Conservation (phyloP, 2,888 invertebrate species). For the Bombyx huttoni region DNA sequence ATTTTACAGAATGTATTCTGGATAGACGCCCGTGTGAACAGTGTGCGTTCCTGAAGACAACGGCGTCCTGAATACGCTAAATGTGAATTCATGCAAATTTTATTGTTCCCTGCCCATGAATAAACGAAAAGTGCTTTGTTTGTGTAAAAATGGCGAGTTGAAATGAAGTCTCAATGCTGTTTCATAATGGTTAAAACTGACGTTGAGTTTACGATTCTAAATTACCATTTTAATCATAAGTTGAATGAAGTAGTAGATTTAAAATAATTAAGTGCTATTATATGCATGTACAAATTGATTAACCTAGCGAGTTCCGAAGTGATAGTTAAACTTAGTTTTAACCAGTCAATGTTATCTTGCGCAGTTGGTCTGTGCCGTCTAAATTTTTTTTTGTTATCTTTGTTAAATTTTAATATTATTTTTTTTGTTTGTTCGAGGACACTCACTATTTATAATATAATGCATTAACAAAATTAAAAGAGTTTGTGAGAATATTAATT, state of each 20-base stretch:
- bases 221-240: slow-evolving; percentile 44
- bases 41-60: slow-evolving; percentile 3
- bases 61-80: slow-evolving; percentile 21
- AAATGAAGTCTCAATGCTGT: slow-evolving; percentile 5
- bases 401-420: neutral
- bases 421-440: neutral
- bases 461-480: neutral
- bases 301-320: neutral
- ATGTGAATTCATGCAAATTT: slow-evolving; percentile 29
- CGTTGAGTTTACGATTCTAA: slow-evolving; percentile 33
- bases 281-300: slow-evolving; percentile 54
- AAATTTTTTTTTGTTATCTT: neutral
- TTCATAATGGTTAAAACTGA: slow-evolving; percentile 3
- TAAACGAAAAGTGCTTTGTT: slow-evolving; percentile 7
- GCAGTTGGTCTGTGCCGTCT: neutral
- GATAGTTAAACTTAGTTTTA: neutral
- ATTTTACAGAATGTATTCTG: neutral
- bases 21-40: neutral
- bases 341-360: neutral
- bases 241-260: slow-evolving; percentile 37
- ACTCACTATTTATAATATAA: neutral
- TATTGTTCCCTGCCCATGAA: slow-evolving; percentile 14
- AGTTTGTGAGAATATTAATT: neutral
- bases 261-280: slow-evolving; percentile 54
- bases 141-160: slow-evolving; percentile 4